These are phyloP conservation scores for Limnothrissa miodon DNA, from an alignment of 2,113 vertebrate genomes.

Conservation along the genomic window DNA sequence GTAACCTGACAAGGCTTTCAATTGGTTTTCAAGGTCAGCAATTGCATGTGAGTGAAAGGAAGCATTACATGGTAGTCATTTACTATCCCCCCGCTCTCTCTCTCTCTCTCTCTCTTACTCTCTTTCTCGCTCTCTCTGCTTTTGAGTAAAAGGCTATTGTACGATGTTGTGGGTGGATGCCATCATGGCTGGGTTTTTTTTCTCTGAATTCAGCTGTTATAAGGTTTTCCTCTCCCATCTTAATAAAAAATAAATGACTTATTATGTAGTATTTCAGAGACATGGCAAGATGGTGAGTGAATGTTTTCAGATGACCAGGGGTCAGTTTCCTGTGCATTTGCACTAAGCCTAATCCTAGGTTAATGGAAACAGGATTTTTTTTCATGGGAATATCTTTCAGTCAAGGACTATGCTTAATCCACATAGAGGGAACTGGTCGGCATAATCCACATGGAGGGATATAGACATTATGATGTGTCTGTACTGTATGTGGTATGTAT, in stretches of 20 bases:
- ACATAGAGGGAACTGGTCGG: too few species aligned
- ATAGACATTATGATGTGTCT: background rate
- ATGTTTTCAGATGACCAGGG: too few species aligned
- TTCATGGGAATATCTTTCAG: too few species aligned
- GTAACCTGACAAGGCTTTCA: background rate
- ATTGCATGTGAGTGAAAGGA: background rate
- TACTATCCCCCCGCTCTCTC: conserved; percentile 23
- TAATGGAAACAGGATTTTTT: too few species aligned
- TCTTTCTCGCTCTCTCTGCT: conserved; percentile 28
- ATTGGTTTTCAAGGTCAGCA: background rate
- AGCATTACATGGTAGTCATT: background rate
- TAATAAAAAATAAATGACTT: background rate
- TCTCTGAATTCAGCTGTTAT: background rate
- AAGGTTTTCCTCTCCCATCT: background rate
- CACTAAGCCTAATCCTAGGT: too few species aligned
- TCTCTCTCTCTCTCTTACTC: conserved; percentile 27
- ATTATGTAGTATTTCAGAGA: background rate
- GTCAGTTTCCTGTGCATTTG: too few species aligned
- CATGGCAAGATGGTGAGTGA: background rate
- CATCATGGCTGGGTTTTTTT: background rate
- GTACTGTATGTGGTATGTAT: too few species aligned
- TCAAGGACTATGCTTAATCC: too few species aligned
- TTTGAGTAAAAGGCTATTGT: background rate
- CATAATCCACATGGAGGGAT: too few species aligned
- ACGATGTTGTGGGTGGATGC: background rate